Evolutionary conservation across 2,797 vertebrate species (phyloP).

Genomic region (Malurus leucopterus): DNA sequence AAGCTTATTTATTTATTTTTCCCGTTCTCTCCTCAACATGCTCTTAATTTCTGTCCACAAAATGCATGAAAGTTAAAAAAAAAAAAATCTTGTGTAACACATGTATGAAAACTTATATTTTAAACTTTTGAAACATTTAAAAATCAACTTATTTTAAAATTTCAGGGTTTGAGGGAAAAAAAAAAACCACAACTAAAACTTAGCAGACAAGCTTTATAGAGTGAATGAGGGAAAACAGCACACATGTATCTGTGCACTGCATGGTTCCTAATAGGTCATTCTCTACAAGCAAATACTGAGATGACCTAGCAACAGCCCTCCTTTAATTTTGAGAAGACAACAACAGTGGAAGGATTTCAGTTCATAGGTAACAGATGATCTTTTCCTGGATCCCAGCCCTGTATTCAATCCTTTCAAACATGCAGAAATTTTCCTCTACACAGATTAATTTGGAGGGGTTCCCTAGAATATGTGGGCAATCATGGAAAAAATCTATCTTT

Average conservation of each 20-base stretch:
- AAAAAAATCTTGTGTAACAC: neutral
- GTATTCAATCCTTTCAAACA: neutral
- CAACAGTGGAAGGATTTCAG: neutral
- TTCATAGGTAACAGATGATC: neutral
- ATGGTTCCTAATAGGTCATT: neutral
- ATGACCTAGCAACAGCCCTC: neutral
- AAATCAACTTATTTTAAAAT: neutral
- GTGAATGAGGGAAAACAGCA: neutral
- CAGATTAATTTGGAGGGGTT: neutral
- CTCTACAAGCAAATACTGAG: neutral
- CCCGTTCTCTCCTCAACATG: neutral
- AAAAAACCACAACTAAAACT: neutral
- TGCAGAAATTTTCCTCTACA: neutral
- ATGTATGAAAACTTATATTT: neutral
- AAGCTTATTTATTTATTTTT: neutral
- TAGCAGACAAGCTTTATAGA: neutral
- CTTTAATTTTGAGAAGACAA: neutral
- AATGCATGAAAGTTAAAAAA: neutral
- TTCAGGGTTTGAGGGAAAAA: neutral
- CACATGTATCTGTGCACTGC: neutral
- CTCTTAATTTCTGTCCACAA: neutral
- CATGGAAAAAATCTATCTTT: neutral
- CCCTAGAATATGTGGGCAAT: neutral
- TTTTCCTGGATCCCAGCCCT: neutral
- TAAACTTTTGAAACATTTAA: neutral